Percentiles rank a stretch among this genome's conserved stretches.
Conservation (phyloP, 2,888 invertebrate species). For the Heliconius hortense region DNA sequence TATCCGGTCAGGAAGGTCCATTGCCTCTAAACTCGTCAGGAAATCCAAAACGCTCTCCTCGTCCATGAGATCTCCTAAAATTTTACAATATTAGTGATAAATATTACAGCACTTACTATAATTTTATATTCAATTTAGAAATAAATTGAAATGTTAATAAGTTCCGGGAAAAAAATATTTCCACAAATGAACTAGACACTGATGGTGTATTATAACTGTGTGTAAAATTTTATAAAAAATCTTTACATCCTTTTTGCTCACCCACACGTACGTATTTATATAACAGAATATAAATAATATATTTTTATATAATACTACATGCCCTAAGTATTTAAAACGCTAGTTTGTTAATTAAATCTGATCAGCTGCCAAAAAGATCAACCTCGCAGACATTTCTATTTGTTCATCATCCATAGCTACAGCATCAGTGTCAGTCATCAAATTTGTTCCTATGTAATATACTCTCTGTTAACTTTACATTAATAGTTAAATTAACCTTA, state of each 20-base stretch:
- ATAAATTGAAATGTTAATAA: neutral
- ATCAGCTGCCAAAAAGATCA: conserved; percentile 49
- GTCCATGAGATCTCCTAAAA: conserved; percentile 94
- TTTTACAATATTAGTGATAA: conserved; percentile 17
- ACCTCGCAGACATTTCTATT: conserved; percentile 48
- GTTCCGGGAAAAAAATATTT: neutral
- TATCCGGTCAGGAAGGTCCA: conserved; percentile 96
- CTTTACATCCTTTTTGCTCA: neutral
- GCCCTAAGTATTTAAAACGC: conserved; percentile 38
- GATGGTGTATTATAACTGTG: neutral
- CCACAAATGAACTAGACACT: neutral
- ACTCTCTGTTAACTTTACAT: neutral
- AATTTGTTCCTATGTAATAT: conserved; percentile 37
- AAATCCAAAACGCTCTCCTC: conserved; percentile 96
- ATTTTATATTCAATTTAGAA: neutral
- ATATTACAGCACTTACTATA: conserved; percentile 4
- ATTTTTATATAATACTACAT: conserved; percentile 15
- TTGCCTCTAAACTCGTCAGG: conserved; percentile 95
- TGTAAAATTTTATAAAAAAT: neutral
- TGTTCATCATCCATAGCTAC: conserved; percentile 44
- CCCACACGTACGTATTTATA: neutral
- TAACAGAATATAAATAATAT: neutral
- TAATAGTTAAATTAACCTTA: neutral
- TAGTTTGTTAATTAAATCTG: conserved; percentile 48
- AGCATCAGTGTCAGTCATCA: conserved; percentile 46